Evolutionary conservation across 1,140 invertebrate species (phyloP), one percentile per base, ranked within the genome.

Genomic region (Grapholita molesta): DNA sequence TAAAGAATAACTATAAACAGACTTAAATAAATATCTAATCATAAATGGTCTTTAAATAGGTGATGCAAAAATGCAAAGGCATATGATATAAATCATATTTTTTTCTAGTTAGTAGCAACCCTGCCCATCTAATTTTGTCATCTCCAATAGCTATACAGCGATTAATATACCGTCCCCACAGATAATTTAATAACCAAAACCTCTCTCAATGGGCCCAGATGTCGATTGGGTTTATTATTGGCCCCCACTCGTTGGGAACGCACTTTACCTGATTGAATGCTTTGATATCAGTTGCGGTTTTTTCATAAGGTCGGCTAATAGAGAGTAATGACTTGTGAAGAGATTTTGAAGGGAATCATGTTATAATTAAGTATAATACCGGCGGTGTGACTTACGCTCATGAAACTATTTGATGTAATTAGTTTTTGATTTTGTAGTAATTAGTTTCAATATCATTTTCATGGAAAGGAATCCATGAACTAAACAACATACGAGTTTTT

Each of bases 211-310:
- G 66, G 66, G 15, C 66, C 42, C 32, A 24, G 25, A 67, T 52
- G 66, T 67, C 66, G 66, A 67, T 42, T 66, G 25, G 42, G 25
- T 67, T 38, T 53, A 67, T 67, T 67, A 67, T 67, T 67, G 65
- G 66, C 24, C 66, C 33, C 38, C 38, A 67, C 66, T 30, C 35
- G 42, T 67, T 67, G 52, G 23, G 33, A 67, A 30, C 66, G 42
- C 33, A 48, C 38, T 67, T 67, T 42, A 67, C 38, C 18, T 67
- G 23, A 67, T 67, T 67, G 53, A 30, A 52, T 23, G 66, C 66
- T 67, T 52, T 52, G 66, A 67, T 67, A 67, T 67, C 35, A 53
- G 55, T 61, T 61, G 25, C 55, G 55, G 25, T 30, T 61, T 61
- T 61, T 61, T 61, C 55, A 61, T 61, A 61, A 61, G 28, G 55